These are phyloP conservation scores for Discoglossus pictus DNA, from an alignment of 2,797 vertebrate species.

Conservation along the genomic window DNA sequence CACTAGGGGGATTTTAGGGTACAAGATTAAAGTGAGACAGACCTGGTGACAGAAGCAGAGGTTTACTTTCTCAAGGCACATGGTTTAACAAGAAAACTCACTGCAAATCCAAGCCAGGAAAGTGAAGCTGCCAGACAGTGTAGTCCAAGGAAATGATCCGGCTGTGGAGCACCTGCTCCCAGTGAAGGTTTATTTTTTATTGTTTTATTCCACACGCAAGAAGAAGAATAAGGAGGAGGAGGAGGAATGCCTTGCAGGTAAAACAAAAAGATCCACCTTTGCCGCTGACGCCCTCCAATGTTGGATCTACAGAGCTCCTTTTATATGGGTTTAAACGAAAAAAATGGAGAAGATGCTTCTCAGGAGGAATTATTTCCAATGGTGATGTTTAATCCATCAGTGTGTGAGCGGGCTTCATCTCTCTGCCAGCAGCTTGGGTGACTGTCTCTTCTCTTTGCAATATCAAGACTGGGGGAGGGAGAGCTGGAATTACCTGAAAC, in stretches of 20 bases:
- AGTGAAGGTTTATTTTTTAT: neutral
- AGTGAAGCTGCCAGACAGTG: neutral
- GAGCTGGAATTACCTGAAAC: constrained; percentile 73
- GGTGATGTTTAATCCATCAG: constrained; percentile 54
- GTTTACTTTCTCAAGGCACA: constrained; percentile 1
- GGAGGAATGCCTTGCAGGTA: neutral
- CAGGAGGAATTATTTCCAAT: constrained; percentile 5
- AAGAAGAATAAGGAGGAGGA: neutral
- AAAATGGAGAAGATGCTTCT: neutral
- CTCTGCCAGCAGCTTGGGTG: constrained; percentile 42
- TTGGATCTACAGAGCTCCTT: neutral
- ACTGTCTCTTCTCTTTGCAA: constrained; percentile 57
- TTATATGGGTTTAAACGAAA: neutral
- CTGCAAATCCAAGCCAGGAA: constrained; percentile 1
- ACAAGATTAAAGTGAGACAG: neutral
- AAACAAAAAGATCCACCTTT: neutral
- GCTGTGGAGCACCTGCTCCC: constrained; percentile 30
- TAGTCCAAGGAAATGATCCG: neutral
- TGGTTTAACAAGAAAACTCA: constrained; percentile 11
- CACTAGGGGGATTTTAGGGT: too few species aligned
- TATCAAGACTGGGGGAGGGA: constrained; percentile 59
- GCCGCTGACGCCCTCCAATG: neutral
- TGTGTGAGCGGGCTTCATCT: constrained; percentile 50
- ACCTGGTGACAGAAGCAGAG: constrained; percentile 13
- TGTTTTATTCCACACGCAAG: constrained; percentile 25